Evolutionary conservation across 2,113 vertebrate species (phyloP).

Genomic region (Trematocara variabile): DNA sequence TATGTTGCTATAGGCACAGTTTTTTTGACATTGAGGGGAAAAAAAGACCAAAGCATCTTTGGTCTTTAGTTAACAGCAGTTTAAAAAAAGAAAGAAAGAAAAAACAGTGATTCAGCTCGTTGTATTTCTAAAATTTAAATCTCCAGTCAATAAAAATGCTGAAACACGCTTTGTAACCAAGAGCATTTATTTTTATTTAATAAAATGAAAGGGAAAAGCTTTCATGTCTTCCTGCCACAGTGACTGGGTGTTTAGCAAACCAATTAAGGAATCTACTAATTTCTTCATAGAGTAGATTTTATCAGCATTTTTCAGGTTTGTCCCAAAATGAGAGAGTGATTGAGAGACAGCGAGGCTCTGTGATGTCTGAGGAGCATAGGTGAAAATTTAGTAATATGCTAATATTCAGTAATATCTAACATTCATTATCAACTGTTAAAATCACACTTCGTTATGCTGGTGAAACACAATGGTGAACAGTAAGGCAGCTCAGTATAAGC

Average conservation of each 20-base stretch:
- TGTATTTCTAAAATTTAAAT: not conserved
- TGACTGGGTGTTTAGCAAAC: not conserved
- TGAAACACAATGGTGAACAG: not conserved
- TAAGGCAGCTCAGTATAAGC: not conserved
- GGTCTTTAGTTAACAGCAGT: not conserved
- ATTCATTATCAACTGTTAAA: not conserved
- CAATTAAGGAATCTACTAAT: not conserved
- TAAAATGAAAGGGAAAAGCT: not conserved
- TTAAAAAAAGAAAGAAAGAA: not conserved
- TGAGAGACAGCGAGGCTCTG: not conserved
- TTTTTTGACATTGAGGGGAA: not conserved
- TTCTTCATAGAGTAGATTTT: not conserved
- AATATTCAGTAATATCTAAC: not conserved
- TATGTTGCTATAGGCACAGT: not conserved
- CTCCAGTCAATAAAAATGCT: not conserved
- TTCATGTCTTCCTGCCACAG: not conserved
- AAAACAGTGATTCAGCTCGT: not conserved
- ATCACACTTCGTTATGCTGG: rapidly evolving
- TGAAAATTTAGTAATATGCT: not conserved
- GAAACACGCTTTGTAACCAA: not conserved
- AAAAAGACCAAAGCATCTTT: not conserved
- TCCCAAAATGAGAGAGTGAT: not conserved
- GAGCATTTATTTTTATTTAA: not conserved
- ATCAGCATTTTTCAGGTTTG: not conserved
- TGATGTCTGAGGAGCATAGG: not conserved